A percentile compares a stretch with the other conserved stretches of the same genome.
Evolutionary conservation across 2,888 invertebrate species (phyloP).

Genomic region (Drosophila suboccidentalis): DNA sequence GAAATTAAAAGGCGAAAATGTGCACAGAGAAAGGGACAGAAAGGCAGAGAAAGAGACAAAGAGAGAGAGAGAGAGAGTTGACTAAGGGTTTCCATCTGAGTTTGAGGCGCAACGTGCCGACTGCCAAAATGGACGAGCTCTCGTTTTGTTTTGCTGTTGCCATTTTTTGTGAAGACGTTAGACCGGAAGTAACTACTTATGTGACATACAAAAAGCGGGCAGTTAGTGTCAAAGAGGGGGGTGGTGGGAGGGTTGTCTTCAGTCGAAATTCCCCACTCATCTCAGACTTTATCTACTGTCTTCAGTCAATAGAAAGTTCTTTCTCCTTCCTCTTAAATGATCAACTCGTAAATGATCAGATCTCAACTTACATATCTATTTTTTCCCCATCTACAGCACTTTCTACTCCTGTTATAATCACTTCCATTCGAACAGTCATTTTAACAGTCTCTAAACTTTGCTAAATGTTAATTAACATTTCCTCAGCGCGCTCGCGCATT

Average conservation of each 20-base stretch:
- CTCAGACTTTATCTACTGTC: neutral
- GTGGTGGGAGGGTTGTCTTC: neutral
- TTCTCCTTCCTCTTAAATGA: neutral
- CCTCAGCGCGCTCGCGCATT: conserved; percentile 39
- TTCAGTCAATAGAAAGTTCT: neutral
- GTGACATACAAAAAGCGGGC: neutral
- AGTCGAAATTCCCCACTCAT: neutral
- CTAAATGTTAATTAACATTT: conserved; percentile 43
- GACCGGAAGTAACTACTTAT: conserved; percentile 18
- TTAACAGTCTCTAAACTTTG: conserved; percentile 25
- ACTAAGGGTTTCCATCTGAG: neutral
- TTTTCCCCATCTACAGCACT: too few species aligned
- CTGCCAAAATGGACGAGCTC: conserved; percentile 58
- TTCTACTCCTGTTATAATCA: neutral
- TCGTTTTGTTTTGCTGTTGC: conserved; percentile 45
- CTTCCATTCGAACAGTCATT: neutral
- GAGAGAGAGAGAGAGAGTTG: conserved; percentile 2
- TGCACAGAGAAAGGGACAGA: conserved; percentile 23
- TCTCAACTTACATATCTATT: neutral
- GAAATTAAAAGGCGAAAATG: conserved; percentile 83
- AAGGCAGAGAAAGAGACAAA: neutral
- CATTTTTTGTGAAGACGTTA: conserved; percentile 54
- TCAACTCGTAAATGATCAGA: conserved; percentile 1
- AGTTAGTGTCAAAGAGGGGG: neutral
- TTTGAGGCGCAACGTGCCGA: conserved; percentile 54